phyloP scores from a whole-genome alignment of 2,113 vertebrate genomes.

The Rhinoptilus africanus region DNA sequence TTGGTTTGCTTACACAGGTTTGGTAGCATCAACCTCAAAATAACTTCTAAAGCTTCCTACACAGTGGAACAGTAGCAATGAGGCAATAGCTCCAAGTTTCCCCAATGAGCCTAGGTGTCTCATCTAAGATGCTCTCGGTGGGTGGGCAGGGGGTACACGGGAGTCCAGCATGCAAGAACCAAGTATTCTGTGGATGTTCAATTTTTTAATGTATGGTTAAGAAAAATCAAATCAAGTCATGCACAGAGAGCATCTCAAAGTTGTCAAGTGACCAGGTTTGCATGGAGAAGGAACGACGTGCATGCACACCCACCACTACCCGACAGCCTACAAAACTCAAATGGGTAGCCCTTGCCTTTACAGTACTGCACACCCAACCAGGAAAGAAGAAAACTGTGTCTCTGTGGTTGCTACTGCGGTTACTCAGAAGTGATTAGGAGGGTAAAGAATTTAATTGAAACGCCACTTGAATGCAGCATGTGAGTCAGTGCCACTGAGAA shows the following conservation, averaged over 20 bases:
- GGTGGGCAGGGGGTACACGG: not conserved
- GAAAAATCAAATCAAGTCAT: not conserved
- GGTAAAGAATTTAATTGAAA: not conserved
- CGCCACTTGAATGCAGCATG: not conserved
- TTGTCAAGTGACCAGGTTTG: not conserved
- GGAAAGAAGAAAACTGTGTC: not conserved
- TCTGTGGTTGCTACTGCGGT: not conserved
- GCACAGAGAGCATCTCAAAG: not conserved
- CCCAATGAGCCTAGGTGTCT: not conserved
- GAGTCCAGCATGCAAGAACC: not conserved
- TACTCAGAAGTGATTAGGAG: not conserved
- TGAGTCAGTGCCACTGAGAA: constrained; percentile 15
- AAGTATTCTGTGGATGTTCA: not conserved
- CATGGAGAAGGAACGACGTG: not conserved
- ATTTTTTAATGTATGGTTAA: constrained; percentile 8
- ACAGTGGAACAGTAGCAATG: not conserved
- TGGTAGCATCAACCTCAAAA: not conserved
- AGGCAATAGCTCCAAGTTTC: not conserved
- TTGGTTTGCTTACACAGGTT: not conserved
- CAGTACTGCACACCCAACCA: not conserved
- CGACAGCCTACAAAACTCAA: not conserved
- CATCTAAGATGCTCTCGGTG: not conserved
- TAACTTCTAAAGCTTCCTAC: not conserved
- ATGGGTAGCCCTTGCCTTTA: not conserved
- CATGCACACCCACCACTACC: not conserved